phyloP scores from a whole-genome alignment of 2,113 vertebrate genomes.

The Cyphomyrus plagiostoma region DNA sequence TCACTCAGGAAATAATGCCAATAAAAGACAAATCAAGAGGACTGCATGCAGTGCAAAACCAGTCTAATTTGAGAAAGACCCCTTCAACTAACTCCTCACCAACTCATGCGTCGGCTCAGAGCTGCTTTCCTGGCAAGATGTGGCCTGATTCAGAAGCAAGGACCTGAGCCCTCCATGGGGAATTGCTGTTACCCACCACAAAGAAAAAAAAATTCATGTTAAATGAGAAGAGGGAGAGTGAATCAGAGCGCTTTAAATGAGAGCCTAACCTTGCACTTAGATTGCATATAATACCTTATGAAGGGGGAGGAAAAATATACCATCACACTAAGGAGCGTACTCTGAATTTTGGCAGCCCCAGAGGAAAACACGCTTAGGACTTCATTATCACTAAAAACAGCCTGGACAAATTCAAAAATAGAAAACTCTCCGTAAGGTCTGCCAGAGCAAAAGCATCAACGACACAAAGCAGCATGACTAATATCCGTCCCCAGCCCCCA shows the following conservation, averaged over 20 bases:
- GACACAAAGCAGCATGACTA: not conserved
- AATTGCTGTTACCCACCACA: not conserved
- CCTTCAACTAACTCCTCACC: not conserved
- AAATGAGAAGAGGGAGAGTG: not conserved
- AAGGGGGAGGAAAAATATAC: not conserved
- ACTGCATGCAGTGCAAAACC: not conserved
- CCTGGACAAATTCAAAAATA: not conserved
- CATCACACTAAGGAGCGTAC: not conserved
- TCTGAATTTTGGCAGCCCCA: not conserved
- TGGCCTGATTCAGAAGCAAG: not conserved
- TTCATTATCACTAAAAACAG: not conserved
- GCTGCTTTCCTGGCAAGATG: not conserved
- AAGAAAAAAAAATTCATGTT: not conserved
- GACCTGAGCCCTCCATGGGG: not conserved
- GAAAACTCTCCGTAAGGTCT: slow-evolving; percentile 2
- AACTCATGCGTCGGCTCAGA: not conserved
- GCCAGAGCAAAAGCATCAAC: not conserved
- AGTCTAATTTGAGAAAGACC: not conserved
- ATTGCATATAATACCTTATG: not conserved
- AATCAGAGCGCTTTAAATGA: not conserved
- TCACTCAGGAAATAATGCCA: not conserved
- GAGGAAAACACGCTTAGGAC: not conserved
- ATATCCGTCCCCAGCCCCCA: not conserved
- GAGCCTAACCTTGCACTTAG: not conserved
- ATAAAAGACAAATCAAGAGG: not conserved